These are phyloP conservation scores for Colletes collaris DNA, from an alignment of 2,888 invertebrate genomes.

Conservation along the genomic window DNA sequence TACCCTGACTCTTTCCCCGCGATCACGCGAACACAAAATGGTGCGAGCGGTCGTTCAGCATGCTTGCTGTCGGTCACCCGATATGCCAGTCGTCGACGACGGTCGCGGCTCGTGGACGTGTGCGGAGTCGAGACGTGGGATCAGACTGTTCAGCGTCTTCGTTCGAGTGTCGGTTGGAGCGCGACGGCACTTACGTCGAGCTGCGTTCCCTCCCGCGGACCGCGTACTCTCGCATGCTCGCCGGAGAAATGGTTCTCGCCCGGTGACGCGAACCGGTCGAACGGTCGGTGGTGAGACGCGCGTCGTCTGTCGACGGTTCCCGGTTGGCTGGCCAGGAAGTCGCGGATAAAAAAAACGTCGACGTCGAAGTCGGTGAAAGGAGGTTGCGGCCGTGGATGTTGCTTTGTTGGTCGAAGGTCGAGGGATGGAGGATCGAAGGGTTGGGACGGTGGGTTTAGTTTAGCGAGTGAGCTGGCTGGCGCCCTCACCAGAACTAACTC, in stretches of 20 bases:
- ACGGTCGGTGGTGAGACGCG: neutral
- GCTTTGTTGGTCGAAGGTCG: conserved; percentile 72
- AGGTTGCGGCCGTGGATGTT: conserved; percentile 67
- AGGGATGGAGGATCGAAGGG: conserved; percentile 72
- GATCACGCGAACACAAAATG: conserved; percentile 50
- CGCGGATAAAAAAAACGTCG: conserved; percentile 17
- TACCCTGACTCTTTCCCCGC: neutral
- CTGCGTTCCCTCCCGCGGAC: conserved; percentile 3
- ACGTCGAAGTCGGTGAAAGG: conserved; percentile 55
- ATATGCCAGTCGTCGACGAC: neutral
- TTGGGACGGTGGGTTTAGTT: conserved; percentile 70
- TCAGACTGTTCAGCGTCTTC: conserved; percentile 1
- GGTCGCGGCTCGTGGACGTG: conserved; percentile 2
- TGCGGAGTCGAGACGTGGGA: neutral
- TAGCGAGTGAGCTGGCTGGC: conserved; percentile 81
- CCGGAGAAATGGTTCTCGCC: neutral
- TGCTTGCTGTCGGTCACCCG: conserved; percentile 28
- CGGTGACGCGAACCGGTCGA: conserved; percentile 6
- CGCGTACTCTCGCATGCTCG: conserved; percentile 33
- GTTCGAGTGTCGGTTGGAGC: neutral
- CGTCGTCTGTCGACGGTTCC: neutral
- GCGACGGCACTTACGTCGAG: conserved; percentile 10
- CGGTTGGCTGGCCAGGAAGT: conserved; percentile 11
- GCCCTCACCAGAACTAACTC: conserved; percentile 82
- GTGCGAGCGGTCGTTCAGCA: conserved; percentile 41